Percentiles rank a stretch among this genome's conserved stretches.
Conservation (phyloP, 2,888 invertebrate genomes). For the Rotaria sp. region DNA sequence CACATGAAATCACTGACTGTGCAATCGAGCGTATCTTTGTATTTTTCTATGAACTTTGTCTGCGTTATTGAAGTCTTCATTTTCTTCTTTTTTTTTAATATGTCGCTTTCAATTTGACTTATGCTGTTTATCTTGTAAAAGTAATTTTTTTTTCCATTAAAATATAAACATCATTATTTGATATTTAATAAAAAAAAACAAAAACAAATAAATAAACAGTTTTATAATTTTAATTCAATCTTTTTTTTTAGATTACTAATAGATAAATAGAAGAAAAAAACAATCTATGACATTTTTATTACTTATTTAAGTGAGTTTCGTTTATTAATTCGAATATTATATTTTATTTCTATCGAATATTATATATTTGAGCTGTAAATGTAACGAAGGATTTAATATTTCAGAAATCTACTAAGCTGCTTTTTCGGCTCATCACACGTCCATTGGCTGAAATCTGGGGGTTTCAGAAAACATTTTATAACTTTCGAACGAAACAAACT, state of each 20-base stretch:
- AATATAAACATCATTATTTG: not conserved
- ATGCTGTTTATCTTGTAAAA: not conserved
- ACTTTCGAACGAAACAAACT: too few relatives aligned
- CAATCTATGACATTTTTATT: too few relatives aligned
- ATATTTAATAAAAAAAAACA: not conserved
- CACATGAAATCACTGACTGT: not conserved
- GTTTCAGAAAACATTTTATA: too few relatives aligned
- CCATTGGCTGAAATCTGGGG: too few relatives aligned
- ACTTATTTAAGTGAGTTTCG: too few relatives aligned
- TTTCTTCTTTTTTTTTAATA: not conserved
- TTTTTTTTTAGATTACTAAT: not conserved
- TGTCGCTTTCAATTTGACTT: not conserved
- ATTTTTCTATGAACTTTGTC: not conserved
- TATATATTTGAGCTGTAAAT: too few relatives aligned
- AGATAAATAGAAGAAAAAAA: too few relatives aligned
- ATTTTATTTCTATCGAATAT: too few relatives aligned
- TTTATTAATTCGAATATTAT: too few relatives aligned
- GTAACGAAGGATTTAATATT: too few relatives aligned
- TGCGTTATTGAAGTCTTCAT: not conserved
- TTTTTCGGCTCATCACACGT: too few relatives aligned
- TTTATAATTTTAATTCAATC: not conserved
- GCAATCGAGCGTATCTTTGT: not conserved
- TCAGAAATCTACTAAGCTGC: too few relatives aligned
- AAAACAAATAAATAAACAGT: not conserved
- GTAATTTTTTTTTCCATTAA: slow-evolving; percentile 11